Evolutionary conservation across 2,888 invertebrate species (phyloP), one percentile per base, ranked within the genome.

Genomic region (Diabrotica balteata): DNA sequence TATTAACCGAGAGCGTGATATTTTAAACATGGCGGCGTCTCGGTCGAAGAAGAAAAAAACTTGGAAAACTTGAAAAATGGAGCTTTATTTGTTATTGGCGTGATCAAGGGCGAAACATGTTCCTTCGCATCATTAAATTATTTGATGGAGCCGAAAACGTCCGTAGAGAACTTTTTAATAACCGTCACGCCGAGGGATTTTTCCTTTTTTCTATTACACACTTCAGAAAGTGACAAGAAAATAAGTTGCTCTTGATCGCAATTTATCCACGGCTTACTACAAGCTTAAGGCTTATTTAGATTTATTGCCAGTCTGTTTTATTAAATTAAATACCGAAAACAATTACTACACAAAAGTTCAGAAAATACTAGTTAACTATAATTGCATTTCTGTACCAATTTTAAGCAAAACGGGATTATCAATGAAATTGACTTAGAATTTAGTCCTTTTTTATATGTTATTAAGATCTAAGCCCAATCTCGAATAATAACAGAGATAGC

Each of bases 91-190:
- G 62, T 54, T 58, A 64, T 64, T 64, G 64, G 58, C 64, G 64
- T 64, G 64, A 64, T 64, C 64, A 59, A 52, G 11, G 50, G 55
- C 58, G 64, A 64, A 64, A 59, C 64, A 64, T 64, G 64, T 64
- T 64, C 52, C 52, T 64, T 52, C 64, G 64, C 64, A 52, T 64
- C 64, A 64, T 64, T 64, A 64, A 64, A 64, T 64, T 64, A 64
- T 64, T 64, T 59, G 64, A 55, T 58, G 58, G 64, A 52, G 64
- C 46, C 57, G 58, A 63, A 63, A 63, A 58, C 51, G 63, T 58
- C 63, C 63, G 57, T 57, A 63, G 51, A 58, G 58, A 63, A 58
- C 63, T 64, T 64, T 64, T 64, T 64, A 64, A 64, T 64, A 64
- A 64, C 58, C 64, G 46, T 55, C 64, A 64, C 58, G 47, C 58